Evolutionary conservation across 1,140 invertebrate genomes (phyloP), one percentile per base, ranked within the genome.

Genomic region (Drosophila trapezifrons): DNA sequence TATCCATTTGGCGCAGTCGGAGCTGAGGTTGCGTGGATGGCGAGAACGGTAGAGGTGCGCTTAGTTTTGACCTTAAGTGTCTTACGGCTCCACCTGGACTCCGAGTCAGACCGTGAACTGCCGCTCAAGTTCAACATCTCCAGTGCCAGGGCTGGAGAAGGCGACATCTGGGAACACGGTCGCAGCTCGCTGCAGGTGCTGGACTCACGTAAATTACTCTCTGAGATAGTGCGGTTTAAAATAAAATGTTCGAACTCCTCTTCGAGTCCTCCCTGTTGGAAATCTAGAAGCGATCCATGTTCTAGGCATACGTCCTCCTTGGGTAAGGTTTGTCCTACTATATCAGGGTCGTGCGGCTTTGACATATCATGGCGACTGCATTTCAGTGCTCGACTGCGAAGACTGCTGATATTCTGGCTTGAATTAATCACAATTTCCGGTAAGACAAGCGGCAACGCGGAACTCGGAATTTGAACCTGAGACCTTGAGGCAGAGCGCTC

Each of bases 381-480:
- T 47, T 37, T 43, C 7, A 17, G n/a, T 12, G 17, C 10, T 13
- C 13, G 15, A 59, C 67, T 52, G 20, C 78, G 72, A 18, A 90
- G 70, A 52, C 70, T 85, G 51, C 55, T 71, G 49, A 42, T 80
- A 59, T 85, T 91, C 27, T 78, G 77, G 43, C 66, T 77, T 29
- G 66, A 66, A 62, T 73, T 89, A 71, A 91, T 83, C 64, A 91
- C 76, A 20, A 90, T 83, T 83, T 89, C 79, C 75, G 87, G 79
- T 78, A 91, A 74, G 51, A 69, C 70, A 57, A 67, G 58, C 32
- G 69, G 49, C 17, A 64, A 54, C 17, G 32, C 35, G 10, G 43
- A 63, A 37, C 51, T 20, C 51, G 45, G 43, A 17, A 60, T n/a
- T 43, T 66, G 62, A 22, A 47, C 42, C 54, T 74, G 73, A 18